Evolutionary conservation across 2,797 vertebrate species (phyloP).

Genomic region (Bradypodion pumilum): DNA sequence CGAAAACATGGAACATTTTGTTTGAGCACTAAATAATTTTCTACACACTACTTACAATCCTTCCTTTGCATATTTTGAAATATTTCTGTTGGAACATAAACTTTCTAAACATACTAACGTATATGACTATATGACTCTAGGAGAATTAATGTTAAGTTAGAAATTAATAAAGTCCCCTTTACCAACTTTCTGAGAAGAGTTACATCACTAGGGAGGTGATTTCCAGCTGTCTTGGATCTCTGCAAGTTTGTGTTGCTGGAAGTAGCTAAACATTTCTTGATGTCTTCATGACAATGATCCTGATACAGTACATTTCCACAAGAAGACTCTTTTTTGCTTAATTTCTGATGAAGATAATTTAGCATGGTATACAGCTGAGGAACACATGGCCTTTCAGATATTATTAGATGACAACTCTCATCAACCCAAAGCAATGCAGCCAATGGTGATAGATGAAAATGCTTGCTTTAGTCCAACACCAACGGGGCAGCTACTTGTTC

Average conservation of each 20-base stretch:
- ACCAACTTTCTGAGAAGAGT: background rate
- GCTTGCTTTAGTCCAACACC: background rate
- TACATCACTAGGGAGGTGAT: background rate
- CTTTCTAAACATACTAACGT: background rate
- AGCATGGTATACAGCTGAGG: background rate
- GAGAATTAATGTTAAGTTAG: background rate
- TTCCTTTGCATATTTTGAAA: background rate
- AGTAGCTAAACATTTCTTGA: background rate
- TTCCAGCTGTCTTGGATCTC: background rate
- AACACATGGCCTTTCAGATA: too few species aligned
- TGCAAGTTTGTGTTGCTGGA: background rate
- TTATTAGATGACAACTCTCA: too few species aligned
- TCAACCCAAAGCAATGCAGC: too few species aligned
- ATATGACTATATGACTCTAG: background rate
- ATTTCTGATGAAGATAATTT: background rate
- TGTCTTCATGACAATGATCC: background rate
- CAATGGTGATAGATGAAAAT: too few species aligned
- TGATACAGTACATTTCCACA: conserved; percentile 18
- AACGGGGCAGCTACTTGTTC: background rate
- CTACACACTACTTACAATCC: background rate
- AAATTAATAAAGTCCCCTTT: background rate
- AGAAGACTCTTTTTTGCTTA: too few species aligned
- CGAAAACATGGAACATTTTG: background rate
- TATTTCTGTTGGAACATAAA: background rate
- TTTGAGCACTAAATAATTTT: background rate